Percentiles rank a stretch among this genome's conserved stretches.
Conservation (phyloP, 2,888 invertebrate species). For the Lepidochitona cinerea region DNA sequence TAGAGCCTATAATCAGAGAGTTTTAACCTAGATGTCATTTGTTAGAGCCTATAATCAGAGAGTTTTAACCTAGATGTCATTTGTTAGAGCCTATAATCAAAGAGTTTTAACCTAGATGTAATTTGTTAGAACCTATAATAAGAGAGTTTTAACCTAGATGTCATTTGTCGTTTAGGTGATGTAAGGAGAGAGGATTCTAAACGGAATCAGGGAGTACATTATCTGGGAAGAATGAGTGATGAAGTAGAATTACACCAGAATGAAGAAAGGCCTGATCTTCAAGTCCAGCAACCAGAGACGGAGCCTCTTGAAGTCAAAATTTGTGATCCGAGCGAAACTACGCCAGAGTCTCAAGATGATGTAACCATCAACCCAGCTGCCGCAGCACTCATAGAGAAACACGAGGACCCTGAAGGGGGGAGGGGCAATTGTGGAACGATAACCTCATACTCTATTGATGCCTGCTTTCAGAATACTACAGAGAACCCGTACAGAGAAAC, state of each 20-base stretch:
- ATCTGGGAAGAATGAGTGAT: not conserved
- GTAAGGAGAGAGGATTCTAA: too few species aligned
- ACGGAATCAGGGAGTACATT: too few species aligned
- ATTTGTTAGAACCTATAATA: too few species aligned
- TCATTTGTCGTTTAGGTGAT: too few species aligned
- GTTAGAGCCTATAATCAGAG: too few species aligned
- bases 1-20: too few species aligned
- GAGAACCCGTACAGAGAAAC: conserved; percentile 63
- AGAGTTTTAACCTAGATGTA: too few species aligned
- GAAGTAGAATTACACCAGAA: not conserved
- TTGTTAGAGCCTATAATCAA: too few species aligned
- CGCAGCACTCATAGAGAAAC: not conserved
- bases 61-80: too few species aligned
- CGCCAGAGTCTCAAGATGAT: not conserved
- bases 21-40: too few species aligned
- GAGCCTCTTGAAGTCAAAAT: not conserved
- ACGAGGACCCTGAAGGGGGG: not conserved
- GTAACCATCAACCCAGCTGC: not conserved
- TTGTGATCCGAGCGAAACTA: not conserved
- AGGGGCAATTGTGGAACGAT: not conserved
- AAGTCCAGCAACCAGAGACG: not conserved
- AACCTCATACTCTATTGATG: conserved; percentile 46
- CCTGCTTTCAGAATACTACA: conserved; percentile 46
- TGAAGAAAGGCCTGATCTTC: not conserved
- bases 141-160: too few species aligned